phyloP scores from a whole-genome alignment of 2,888 invertebrate genomes.

The Phyllotreta striolata region DNA sequence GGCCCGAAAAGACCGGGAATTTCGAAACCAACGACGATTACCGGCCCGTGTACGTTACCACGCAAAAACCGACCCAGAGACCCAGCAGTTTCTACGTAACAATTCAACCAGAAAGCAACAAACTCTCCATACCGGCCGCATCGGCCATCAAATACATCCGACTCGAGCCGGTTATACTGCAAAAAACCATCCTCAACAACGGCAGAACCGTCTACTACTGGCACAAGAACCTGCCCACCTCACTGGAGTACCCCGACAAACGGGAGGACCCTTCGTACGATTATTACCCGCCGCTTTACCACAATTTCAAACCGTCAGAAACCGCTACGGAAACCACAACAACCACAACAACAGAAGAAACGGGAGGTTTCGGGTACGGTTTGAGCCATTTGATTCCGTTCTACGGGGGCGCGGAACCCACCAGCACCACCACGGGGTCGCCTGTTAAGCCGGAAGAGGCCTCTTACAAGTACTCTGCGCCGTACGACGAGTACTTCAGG shows the following conservation, averaged over 20 bases:
- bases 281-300: slow-evolving; percentile 6
- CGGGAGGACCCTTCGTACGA: slow-evolving; percentile 9
- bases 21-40: slow-evolving; percentile 24
- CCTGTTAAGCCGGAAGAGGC: slow-evolving; percentile 31
- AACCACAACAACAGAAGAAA: slow-evolving; percentile 39
- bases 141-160: slow-evolving; percentile 53
- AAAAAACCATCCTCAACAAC: slow-evolving; percentile 56
- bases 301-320: slow-evolving; percentile 23
- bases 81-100: slow-evolving; percentile 52
- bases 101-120: slow-evolving; percentile 35
- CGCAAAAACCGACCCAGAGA: slow-evolving; percentile 34
- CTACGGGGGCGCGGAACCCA: slow-evolving; percentile 34
- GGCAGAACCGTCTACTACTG: slow-evolving; percentile 58
- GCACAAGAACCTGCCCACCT: slow-evolving; percentile 55
- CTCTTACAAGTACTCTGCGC: slow-evolving; percentile 52
- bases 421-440: slow-evolving; percentile 43
- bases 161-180: slow-evolving; percentile 58
- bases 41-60: slow-evolving; percentile 38
- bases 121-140: slow-evolving; percentile 31
- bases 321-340: slow-evolving; percentile 31
- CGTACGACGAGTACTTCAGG: slow-evolving; percentile 43
- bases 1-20: slow-evolving; percentile 19
- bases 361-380: slow-evolving; percentile 35
- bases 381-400: slow-evolving; percentile 41
- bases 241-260: slow-evolving; percentile 39